Evolutionary conservation across 2,797 vertebrate genomes (phyloP), one percentile per base, ranked within the genome.

Genomic region (Esox masquinongy): DNA sequence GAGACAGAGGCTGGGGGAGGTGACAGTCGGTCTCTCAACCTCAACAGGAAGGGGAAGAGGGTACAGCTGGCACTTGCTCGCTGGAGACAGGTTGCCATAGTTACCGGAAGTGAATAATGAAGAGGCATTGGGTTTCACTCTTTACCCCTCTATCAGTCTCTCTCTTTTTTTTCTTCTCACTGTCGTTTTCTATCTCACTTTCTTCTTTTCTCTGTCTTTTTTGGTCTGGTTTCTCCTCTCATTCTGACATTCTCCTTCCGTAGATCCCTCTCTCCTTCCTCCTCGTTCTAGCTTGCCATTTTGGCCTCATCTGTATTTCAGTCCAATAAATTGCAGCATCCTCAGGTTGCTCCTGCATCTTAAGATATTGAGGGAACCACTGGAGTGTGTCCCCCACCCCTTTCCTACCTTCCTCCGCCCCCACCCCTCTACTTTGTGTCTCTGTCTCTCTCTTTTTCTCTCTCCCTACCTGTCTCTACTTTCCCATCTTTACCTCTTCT

Each of bases 41-140:
- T 91, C 89, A 72, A 90, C 92, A 92, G 91, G 91, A 91, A 93
- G 89, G 89, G 92, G 91, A 94, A 93, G 92, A 91, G 91, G 90
- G 88, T 90, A 90, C 89, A 87, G 89, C 90, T 89, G 89, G 88
- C 87, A 85, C 88, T 88, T 87, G 92, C 90, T 92, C 50, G 78
- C 88, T 90, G 88, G 89, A 92, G 91, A 92, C 90, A 90, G 79
- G 93, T 94, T 94, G 87, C 93, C 90, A 93, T 94, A 92, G 93
- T 90, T 92, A 94, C 93, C 91, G 91, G 91, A 93, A 92, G 91
- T 91, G 91, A 89, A 92, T 91, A 92, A 91, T 91, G 90, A 90
- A 91, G 90, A 83, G 88, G 90, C 92, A 90, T 82, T 59, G 85
- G 83, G 77, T 87, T 50, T 81, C 88, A 89, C 85, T 85, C 90